A percentile compares a stretch with the other conserved stretches of the same genome.
phyloP scores from a whole-genome alignment of 2,113 vertebrate species.

The Vicugna pacos region DNA sequence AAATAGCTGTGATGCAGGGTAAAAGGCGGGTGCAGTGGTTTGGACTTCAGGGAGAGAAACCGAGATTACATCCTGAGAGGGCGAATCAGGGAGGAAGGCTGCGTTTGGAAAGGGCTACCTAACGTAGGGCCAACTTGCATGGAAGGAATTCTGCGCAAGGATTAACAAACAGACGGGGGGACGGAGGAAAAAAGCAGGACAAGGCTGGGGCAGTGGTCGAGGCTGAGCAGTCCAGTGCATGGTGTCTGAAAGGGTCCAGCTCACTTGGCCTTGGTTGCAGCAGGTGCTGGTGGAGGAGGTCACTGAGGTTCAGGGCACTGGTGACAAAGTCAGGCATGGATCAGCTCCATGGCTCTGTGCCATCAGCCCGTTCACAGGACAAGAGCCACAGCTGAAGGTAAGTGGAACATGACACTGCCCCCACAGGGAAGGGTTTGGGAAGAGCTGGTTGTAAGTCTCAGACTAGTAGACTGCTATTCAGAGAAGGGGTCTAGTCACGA shows the following conservation, averaged over 20 bases:
- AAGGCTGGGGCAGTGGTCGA: not conserved
- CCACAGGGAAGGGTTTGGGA: not conserved
- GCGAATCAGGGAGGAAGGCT: not conserved
- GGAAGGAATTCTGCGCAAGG: not conserved
- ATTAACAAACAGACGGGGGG: not conserved
- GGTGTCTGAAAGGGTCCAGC: not conserved
- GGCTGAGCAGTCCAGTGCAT: not conserved
- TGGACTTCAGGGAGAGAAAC: not conserved
- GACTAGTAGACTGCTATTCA: not conserved
- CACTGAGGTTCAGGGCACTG: not conserved
- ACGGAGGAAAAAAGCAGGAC: not conserved
- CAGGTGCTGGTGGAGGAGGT: not conserved
- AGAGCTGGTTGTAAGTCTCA: not conserved
- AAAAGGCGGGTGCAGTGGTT: not conserved
- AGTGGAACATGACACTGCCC: not conserved
- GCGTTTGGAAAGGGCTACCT: not conserved
- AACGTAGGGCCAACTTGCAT: not conserved
- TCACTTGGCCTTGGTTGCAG: not conserved
- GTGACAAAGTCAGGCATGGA: not conserved
- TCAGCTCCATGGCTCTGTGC: not conserved
- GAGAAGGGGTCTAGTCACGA: not conserved
- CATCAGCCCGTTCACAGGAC: not conserved
- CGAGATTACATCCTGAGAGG: not conserved
- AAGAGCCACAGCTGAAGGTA: not conserved
- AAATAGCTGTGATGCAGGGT: not conserved